Evolutionary conservation across 30 jellyfish, hydroid and myxozoan genomes (phyloP).

Genomic region (Calvadosia cruxmelitensis): DNA sequence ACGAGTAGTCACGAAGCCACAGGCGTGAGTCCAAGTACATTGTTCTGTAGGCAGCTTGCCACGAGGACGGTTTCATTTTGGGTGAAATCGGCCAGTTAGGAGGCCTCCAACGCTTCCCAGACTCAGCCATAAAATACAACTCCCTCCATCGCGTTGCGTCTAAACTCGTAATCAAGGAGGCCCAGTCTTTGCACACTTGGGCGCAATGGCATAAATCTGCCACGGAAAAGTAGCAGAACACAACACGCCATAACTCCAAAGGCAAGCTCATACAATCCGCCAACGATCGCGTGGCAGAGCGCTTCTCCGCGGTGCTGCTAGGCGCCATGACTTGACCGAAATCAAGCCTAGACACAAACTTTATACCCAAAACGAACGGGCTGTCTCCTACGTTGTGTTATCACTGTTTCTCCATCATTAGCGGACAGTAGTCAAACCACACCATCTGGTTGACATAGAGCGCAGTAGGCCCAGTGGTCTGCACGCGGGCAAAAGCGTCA

Average conservation of each 20-base stretch:
- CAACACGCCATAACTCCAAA: constrained; percentile 75
- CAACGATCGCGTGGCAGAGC: neutral
- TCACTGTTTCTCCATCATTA: too few species aligned
- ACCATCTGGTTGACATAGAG: too few species aligned
- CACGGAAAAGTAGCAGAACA: constrained; percentile 46
- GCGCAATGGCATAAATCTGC: constrained; percentile 58
- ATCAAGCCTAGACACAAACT: too few species aligned
- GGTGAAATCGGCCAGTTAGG: constrained; percentile 79
- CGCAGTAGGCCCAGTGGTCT: too few species aligned
- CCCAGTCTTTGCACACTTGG: constrained; percentile 71
- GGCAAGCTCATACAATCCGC: constrained; percentile 22
- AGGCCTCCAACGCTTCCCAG: constrained; percentile 70
- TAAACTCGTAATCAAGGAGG: constrained; percentile 40
- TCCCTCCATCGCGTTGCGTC: constrained; percentile 85
- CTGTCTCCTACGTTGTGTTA: too few species aligned
- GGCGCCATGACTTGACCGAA: too few species aligned
- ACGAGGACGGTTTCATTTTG: constrained; percentile 38
- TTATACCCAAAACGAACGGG: too few species aligned
- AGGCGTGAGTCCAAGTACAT: constrained; percentile 43
- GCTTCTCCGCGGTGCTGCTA: neutral
- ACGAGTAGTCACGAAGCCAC: constrained; percentile 32
- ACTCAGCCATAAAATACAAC: constrained; percentile 42
- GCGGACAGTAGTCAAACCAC: too few species aligned
- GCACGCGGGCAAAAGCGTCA: too few species aligned
- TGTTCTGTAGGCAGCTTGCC: constrained; percentile 48